These are phyloP conservation scores for Drosophila hawaiiensis DNA, from an alignment of 2,888 invertebrate species.

Conservation along the genomic window DNA sequence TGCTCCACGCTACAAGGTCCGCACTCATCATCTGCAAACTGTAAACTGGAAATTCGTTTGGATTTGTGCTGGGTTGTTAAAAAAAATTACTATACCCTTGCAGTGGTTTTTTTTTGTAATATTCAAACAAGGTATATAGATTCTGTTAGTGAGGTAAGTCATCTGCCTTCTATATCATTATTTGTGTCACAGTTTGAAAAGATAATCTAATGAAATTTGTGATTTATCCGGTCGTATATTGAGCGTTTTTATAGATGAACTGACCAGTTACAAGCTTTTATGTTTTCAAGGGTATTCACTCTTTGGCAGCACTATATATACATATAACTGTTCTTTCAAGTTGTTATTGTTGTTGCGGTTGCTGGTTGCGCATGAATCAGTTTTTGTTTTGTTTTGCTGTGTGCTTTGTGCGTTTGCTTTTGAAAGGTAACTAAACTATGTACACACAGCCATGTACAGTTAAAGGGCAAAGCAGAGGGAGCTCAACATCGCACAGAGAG, in stretches of 20 bases:
- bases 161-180: background rate
- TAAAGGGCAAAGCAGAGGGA: conserved; percentile 51
- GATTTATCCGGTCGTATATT: background rate
- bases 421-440: conserved; percentile 56
- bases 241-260: background rate
- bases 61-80: conserved; percentile 41
- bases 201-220: background rate
- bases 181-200: background rate
- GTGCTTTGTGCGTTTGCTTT: conserved; percentile 49
- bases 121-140: background rate
- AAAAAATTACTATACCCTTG: conserved; percentile 51
- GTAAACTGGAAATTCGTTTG: conserved; percentile 18
- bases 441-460: conserved; percentile 56
- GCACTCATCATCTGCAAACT: conserved; percentile 9
- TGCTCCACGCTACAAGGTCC: conserved; percentile 14
- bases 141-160: background rate
- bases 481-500: background rate
- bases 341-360: conserved; percentile 28
- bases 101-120: background rate
- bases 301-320: background rate
- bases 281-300: conserved; percentile 9
- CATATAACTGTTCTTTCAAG: conserved; percentile 18
- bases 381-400: conserved; percentile 55
- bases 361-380: conserved; percentile 77
- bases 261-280: background rate